Evolutionary conservation across 2,113 vertebrate species (phyloP), one percentile per base, ranked within the genome.

Genomic region (Myotis yumanensis): DNA sequence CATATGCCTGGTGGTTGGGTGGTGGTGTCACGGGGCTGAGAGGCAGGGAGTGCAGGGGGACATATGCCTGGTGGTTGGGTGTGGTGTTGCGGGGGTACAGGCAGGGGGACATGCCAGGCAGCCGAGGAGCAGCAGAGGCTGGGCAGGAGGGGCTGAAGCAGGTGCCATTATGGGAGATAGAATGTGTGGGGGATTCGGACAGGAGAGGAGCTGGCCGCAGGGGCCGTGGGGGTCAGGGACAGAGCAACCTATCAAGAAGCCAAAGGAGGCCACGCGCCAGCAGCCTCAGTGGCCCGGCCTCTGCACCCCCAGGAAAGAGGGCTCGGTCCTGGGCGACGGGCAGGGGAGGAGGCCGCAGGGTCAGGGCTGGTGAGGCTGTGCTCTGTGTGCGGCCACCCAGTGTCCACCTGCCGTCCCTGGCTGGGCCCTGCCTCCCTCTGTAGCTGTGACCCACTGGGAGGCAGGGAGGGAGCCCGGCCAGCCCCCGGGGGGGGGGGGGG

Each of bases 401-500:
- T 9, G 72, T 7, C 57, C 16, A 22, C 17, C 54, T 6, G 59
- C 71, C 22, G 1, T 0, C 10, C 28, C 17, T 1, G 40, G 30
- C 30, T 40, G 43, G 32, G 32, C 11, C 40, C 79, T 0, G 1
- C 23, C 23, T 20, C 16, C 37, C 46, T 66, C 30, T 23, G 30
- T 1, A 3, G 57, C 57, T 32, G n/a, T 16, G 25, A 28, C n/a
- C 17, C 80, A 3, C 4, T 2, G 23, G 40, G 0, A 4, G 18
- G 2, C 32, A 3, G 18, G 3, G 7, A 0, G 0, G 3, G 7
- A 0, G 23, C 14, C 3, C 3, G 8, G 30, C 0, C 16, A 1
- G 46, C 73, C 46, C 75, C 9, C 8, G 11, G 57, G 3, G 15
- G 48, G 48, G 12, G 4, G 14, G n/a, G n/a, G n/a, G n/a, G n/a